A percentile compares a stretch with the other conserved stretches of the same genome.
Evolutionary conservation across 2,888 invertebrate species (phyloP).

Genomic region (Ormia ochracea): DNA sequence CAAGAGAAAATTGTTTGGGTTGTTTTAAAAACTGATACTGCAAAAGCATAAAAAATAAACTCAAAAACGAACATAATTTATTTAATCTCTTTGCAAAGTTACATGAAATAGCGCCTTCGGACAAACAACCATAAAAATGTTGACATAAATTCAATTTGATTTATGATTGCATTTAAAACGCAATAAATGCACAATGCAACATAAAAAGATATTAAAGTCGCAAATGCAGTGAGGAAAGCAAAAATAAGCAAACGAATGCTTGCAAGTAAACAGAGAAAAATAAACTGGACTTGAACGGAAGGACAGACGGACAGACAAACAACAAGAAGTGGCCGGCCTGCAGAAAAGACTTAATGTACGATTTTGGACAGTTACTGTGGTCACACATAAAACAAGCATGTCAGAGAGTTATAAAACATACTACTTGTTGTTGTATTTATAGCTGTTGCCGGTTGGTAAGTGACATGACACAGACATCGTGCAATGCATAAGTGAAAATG

Average conservation of each 20-base stretch:
- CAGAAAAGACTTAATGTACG: constrained; percentile 55
- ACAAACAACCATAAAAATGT: constrained; percentile 71
- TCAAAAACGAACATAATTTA: constrained; percentile 63
- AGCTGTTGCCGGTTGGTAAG: constrained; percentile 30
- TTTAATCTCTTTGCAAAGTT: constrained; percentile 66
- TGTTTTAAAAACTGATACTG: constrained; percentile 19
- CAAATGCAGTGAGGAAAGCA: constrained; percentile 31
- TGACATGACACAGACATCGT: constrained; percentile 61
- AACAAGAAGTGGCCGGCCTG: constrained; percentile 42
- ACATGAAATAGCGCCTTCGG: constrained; percentile 70
- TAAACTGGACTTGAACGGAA: constrained; percentile 17
- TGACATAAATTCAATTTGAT: constrained; percentile 72
- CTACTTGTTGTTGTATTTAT: constrained; percentile 32
- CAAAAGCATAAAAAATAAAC: neutral
- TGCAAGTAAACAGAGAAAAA: neutral
- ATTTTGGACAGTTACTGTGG: constrained; percentile 61
- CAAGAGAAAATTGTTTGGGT: neutral
- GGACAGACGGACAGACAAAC: neutral
- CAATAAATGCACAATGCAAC: constrained; percentile 67
- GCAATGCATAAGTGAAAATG: constrained; percentile 61
- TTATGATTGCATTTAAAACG: constrained; percentile 72
- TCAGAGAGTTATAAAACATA: constrained; percentile 56
- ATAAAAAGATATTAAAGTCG: constrained; percentile 42
- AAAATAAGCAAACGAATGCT: constrained; percentile 9
- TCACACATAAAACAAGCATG: constrained; percentile 51